These are phyloP conservation scores for Corapipo altera DNA, from an alignment of 2,113 vertebrate genomes.

Conservation along the genomic window DNA sequence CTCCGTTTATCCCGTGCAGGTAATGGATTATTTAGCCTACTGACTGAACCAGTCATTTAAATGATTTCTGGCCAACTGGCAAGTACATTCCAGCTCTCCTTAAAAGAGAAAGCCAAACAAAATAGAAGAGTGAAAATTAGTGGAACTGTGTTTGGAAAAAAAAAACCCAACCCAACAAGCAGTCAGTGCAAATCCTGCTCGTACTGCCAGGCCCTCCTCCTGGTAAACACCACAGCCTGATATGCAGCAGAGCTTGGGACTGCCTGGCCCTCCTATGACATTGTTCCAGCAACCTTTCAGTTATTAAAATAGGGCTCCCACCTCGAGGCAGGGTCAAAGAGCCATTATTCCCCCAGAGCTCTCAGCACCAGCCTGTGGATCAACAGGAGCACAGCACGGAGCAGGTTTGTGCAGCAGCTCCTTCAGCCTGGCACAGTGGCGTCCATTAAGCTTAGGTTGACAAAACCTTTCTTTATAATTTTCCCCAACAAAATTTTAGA, in stretches of 20 bases:
- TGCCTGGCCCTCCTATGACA: neutral
- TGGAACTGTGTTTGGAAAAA: neutral
- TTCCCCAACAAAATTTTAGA: neutral
- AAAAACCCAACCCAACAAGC: neutral
- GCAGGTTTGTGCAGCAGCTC: neutral
- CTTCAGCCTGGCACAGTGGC: neutral
- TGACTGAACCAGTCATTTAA: neutral
- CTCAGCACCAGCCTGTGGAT: slow-evolving; percentile 69
- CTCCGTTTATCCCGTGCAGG: neutral
- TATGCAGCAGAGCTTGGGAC: neutral
- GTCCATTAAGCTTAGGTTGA: neutral
- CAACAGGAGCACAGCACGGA: slow-evolving; percentile 63
- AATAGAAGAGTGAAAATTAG: neutral
- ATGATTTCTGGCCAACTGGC: neutral
- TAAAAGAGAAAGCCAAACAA: neutral
- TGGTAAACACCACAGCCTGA: neutral
- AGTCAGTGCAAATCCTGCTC: neutral
- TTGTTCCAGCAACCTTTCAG: neutral
- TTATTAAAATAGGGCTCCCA: neutral
- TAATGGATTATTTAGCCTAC: neutral
- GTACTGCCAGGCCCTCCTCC: neutral
- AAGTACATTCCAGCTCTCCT: neutral
- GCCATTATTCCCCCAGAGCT: slow-evolving; percentile 60
- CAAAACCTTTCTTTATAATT: neutral
- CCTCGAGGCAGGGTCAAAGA: slow-evolving; percentile 72